A percentile compares a stretch with the other conserved stretches of the same genome.
Evolutionary conservation across 1,140 invertebrate genomes (phyloP).

Genomic region (Diabrotica virgifera): DNA sequence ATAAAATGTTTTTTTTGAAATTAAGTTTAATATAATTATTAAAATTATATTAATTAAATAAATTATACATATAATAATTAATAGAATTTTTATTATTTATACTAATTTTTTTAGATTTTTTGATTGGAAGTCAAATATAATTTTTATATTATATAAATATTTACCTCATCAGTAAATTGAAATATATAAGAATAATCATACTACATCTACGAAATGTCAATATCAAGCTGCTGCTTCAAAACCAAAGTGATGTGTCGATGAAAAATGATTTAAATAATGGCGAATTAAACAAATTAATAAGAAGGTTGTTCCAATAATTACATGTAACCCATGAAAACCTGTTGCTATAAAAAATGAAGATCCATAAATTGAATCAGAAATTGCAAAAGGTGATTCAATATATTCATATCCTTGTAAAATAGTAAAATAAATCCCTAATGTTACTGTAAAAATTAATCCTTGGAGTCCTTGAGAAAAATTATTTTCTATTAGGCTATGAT

Average conservation of each 20-base stretch:
- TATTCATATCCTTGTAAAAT: slow-evolving; percentile 53
- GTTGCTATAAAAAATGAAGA: slow-evolving; percentile 68
- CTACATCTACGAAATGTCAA: slow-evolving; percentile 73
- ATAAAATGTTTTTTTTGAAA: slow-evolving; percentile 55
- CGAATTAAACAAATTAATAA: slow-evolving; percentile 57
- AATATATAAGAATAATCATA: slow-evolving; percentile 69
- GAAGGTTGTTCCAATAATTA: slow-evolving; percentile 66
- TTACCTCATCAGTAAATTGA: slow-evolving; percentile 65
- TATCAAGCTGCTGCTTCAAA: slow-evolving; percentile 71
- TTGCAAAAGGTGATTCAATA: slow-evolving; percentile 52
- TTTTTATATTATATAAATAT: slow-evolving; percentile 64
- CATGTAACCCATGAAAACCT: slow-evolving; percentile 71
- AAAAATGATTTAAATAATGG: slow-evolving; percentile 55
- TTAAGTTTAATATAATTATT: slow-evolving; percentile 50
- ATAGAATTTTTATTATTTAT: slow-evolving; percentile 51
- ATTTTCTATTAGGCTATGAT: slow-evolving; percentile 56
- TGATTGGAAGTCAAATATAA: slow-evolving; percentile 69
- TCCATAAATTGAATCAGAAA: slow-evolving; percentile 62
- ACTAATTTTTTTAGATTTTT: slow-evolving; percentile 54
- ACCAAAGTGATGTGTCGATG: slow-evolving; percentile 60
- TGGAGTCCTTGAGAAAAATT: slow-evolving; percentile 48
- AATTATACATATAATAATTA: slow-evolving; percentile 45
- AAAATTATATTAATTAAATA: slow-evolving; percentile 49
- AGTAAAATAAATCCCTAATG: slow-evolving; percentile 51
- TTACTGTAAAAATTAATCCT: slow-evolving; percentile 53